These are phyloP conservation scores for Alviniconcha marisindica DNA, from an alignment of 1,140 invertebrate genomes.

Conservation along the genomic window DNA sequence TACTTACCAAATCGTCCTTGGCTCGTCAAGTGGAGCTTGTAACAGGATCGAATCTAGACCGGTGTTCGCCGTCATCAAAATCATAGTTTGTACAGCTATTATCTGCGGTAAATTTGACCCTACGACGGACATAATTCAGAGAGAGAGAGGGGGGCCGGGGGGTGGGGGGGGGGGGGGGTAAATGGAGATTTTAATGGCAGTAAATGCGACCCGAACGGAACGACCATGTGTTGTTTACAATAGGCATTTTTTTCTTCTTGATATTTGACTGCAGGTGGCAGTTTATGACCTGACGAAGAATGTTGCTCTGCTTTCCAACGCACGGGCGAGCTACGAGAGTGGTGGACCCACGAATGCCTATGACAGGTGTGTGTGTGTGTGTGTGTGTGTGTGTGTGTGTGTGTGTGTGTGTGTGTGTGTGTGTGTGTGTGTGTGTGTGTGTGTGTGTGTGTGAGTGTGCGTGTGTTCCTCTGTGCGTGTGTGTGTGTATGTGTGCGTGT, in stretches of 20 bases:
- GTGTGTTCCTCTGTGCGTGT: background rate
- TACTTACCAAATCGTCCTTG: too few species aligned
- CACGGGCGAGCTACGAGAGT: slow-evolving; percentile 52
- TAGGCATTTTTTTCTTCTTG: background rate
- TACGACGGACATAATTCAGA: background rate
- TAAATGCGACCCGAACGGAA: background rate
- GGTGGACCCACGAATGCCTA: slow-evolving; percentile 61
- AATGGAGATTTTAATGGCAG: too few species aligned
- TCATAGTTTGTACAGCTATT: too few species aligned
- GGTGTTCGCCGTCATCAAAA: too few species aligned
- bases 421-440: background rate
- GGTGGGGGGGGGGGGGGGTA: too few species aligned
- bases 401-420: background rate
- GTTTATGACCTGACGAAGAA: slow-evolving; percentile 64
- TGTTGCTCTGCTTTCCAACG: slow-evolving; percentile 61
- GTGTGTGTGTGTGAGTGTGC: background rate
- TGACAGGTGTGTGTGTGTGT: slow-evolving; percentile 51
- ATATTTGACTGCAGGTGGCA: slow-evolving; percentile 41
- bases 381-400: background rate
- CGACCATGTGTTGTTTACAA: background rate
- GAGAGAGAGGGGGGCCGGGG: too few species aligned
- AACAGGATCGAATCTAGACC: too few species aligned
- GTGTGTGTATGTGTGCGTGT: background rate
- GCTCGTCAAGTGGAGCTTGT: too few species aligned
- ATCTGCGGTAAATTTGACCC: background rate